phyloP scores from a whole-genome alignment of 2,797 vertebrate species.

The Cossypha niveicapilla region DNA sequence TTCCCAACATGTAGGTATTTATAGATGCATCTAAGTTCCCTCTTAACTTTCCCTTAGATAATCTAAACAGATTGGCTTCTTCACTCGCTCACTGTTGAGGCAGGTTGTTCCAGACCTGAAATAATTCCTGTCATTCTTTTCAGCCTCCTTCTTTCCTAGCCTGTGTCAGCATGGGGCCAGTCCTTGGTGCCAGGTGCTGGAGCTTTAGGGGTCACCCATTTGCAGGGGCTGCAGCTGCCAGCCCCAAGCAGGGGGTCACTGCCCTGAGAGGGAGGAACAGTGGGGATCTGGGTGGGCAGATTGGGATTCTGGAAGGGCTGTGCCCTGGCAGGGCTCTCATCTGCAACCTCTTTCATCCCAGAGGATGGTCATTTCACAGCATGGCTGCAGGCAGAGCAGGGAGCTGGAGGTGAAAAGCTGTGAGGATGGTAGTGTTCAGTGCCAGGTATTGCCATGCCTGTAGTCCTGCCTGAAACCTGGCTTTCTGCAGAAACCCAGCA shows the following conservation, averaged over 20 bases:
- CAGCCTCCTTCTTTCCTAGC: not conserved
- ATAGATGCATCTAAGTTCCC: constrained; percentile 37
- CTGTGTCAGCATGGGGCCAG: not conserved
- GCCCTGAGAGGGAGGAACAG: not conserved
- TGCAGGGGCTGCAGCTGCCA: not conserved
- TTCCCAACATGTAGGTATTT: constrained; percentile 52
- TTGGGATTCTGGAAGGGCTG: not conserved
- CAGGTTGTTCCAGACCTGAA: constrained; percentile 53
- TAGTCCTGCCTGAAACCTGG: not conserved
- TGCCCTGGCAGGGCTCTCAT: not conserved
- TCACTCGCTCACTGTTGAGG: not conserved
- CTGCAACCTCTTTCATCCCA: not conserved
- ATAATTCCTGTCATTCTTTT: constrained; percentile 34
- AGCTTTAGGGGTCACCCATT: not conserved
- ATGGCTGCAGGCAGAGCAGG: not conserved
- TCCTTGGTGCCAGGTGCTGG: not conserved
- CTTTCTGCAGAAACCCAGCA: not conserved
- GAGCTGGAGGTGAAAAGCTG: not conserved
- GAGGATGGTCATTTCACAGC: not conserved
- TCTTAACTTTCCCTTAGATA: constrained; percentile 51
- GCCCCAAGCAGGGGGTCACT: not conserved
- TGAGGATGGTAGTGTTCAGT: not conserved
- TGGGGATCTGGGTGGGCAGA: not conserved
- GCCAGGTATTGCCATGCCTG: not conserved
- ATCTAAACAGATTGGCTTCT: constrained; percentile 57